Conservation (phyloP, 1,140 invertebrate species). For the Camponotus floridanus region DNA sequence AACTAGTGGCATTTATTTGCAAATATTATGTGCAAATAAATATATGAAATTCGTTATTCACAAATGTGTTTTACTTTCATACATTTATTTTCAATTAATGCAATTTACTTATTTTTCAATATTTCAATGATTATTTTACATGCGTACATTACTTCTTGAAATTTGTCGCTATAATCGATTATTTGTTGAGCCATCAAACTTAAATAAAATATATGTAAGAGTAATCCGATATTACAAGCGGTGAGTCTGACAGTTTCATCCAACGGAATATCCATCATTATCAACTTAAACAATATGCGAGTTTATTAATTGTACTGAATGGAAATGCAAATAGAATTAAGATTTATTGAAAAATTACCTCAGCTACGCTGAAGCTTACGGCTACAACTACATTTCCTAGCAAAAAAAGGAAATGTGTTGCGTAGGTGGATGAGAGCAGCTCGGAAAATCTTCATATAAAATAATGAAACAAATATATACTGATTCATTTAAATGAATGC, state of each 20-base stretch:
- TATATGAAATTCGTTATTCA: not conserved
- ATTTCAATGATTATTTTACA: not conserved
- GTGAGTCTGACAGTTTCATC: conserved; percentile 17
- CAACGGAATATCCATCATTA: not conserved
- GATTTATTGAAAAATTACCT: conserved; percentile 26
- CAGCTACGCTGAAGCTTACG: not conserved
- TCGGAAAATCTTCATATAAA: conserved; percentile 16
- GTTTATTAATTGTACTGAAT: not conserved
- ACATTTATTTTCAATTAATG: too few species aligned
- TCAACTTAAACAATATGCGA: conserved; percentile 21
- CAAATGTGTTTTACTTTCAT: not conserved
- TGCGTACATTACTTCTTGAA: conserved; percentile 37
- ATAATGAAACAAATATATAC: not conserved
- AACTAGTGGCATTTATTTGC: not conserved
- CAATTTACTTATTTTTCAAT: too few species aligned
- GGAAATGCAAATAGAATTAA: not conserved
- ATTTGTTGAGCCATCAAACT: conserved; percentile 9
- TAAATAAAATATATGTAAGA: conserved; percentile 10
- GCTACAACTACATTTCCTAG: not conserved
- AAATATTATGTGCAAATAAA: not conserved
- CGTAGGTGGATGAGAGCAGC: conserved; percentile 11
- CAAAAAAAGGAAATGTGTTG: not conserved
- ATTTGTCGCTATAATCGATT: not conserved
- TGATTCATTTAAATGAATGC: not conserved
- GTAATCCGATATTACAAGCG: not conserved